phyloP scores from a whole-genome alignment of 2,113 vertebrate genomes.

The Spea bombifrons region DNA sequence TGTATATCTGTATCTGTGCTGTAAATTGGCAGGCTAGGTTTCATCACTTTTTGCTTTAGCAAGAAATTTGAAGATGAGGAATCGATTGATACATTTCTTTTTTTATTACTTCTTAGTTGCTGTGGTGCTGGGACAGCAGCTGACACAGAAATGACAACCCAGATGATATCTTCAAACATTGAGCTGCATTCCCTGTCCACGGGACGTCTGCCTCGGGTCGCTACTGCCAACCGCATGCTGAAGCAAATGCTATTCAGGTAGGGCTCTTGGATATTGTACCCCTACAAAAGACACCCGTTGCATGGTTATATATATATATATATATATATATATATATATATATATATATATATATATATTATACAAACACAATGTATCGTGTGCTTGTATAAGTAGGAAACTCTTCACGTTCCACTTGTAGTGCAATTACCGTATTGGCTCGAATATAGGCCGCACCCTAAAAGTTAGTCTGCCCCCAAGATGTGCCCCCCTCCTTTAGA shows the following conservation, averaged over 20 bases:
- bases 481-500: too few relatives aligned
- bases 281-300: background rate
- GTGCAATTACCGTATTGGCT: too few relatives aligned
- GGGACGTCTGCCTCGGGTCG: slow-evolving; percentile 83
- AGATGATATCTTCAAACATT: slow-evolving; percentile 96
- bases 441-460: too few relatives aligned
- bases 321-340: background rate
- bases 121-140: slow-evolving; percentile 96
- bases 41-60: too few relatives aligned
- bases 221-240: slow-evolving; percentile 93
- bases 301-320: background rate
- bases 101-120: slow-evolving; percentile 69
- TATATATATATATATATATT: background rate
- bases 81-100: too few relatives aligned
- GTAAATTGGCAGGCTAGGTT: too few relatives aligned
- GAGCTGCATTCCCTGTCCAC: slow-evolving; percentile 93
- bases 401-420: too few relatives aligned
- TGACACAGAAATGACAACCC: slow-evolving; percentile 97
- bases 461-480: too few relatives aligned
- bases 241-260: slow-evolving; percentile 99
- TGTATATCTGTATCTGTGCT: too few relatives aligned
- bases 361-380: background rate
- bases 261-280: background rate
- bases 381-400: too few relatives aligned
- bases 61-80: too few relatives aligned